Conservation (phyloP, 1,140 invertebrate genomes). For the Atta texana region DNA sequence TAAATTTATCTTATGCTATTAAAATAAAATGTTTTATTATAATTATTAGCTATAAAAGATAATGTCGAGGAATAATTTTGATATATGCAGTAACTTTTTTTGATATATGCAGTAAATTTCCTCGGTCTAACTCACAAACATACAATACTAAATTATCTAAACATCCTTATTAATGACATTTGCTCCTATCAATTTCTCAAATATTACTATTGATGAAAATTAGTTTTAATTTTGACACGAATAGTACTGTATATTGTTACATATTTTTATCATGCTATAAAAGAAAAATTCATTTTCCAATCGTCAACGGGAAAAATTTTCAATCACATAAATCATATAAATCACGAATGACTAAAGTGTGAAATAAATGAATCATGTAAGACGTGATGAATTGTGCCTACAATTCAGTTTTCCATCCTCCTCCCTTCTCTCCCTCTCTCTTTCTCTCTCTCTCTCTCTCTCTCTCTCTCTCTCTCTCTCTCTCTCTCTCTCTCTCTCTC, state of each 20-base stretch:
- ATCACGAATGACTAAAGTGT: background rate
- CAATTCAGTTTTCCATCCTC: too few relatives aligned
- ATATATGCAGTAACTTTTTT: background rate
- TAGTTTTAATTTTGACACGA: background rate
- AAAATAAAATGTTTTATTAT: background rate
- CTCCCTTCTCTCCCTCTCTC: too few relatives aligned
- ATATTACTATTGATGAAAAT: background rate
- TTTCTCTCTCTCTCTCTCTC: too few relatives aligned
- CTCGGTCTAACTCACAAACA: background rate
- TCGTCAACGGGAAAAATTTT: background rate
- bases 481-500: too few relatives aligned
- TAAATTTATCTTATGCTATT: background rate
- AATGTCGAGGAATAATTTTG: background rate
- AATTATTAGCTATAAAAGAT: background rate
- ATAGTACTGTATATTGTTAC: background rate
- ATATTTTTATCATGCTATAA: background rate
- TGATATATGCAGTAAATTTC: background rate
- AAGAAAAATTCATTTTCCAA: slow-evolving; percentile 8
- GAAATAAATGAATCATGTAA: slow-evolving; percentile 3
- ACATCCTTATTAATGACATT: background rate
- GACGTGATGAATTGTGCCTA: background rate
- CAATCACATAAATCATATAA: background rate
- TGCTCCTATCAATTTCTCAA: background rate
- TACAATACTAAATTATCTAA: background rate
- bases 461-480: too few relatives aligned